phyloP scores from a whole-genome alignment of 2,797 vertebrate genomes.

The Gambelia wislizenii region DNA sequence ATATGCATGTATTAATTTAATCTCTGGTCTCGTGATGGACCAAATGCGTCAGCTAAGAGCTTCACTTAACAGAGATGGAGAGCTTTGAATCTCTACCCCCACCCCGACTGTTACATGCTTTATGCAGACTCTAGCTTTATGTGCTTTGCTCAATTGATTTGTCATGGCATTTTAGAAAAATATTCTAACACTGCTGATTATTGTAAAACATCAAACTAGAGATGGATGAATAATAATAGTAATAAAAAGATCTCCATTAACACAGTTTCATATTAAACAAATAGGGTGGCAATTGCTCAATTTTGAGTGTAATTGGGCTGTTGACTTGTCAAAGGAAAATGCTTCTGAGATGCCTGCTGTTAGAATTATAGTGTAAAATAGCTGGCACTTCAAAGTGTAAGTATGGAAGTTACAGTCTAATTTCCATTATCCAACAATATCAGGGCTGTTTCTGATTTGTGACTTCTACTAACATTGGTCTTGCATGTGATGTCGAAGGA shows the following conservation, averaged over 20 bases:
- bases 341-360: constrained; percentile 8
- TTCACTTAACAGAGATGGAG: background rate
- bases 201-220: constrained; percentile 12
- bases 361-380: constrained; percentile 21
- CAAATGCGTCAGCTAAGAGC: background rate
- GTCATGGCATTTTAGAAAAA: constrained; percentile 43
- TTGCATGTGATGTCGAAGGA: background rate
- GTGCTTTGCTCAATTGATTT: constrained; percentile 41
- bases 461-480: background rate
- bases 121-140: constrained; percentile 42
- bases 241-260: constrained; percentile 35
- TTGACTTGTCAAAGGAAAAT: constrained; percentile 44
- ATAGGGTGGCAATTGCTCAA: constrained; percentile 16
- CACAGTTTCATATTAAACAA: constrained; percentile 38
- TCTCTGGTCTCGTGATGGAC: background rate
- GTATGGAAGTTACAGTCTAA: constrained; percentile 15
- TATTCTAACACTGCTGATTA: constrained; percentile 24
- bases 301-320: constrained; percentile 38
- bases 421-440: constrained; percentile 20
- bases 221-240: constrained; percentile 30
- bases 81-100: constrained; percentile 23
- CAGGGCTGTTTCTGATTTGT: constrained; percentile 29
- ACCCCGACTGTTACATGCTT: constrained; percentile 17
- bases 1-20: constrained; percentile 16
- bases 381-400: constrained; percentile 5